Evolutionary conservation across 1,140 invertebrate genomes (phyloP), one percentile per base, ranked within the genome.

Genomic region (Saxidomus purpurata): DNA sequence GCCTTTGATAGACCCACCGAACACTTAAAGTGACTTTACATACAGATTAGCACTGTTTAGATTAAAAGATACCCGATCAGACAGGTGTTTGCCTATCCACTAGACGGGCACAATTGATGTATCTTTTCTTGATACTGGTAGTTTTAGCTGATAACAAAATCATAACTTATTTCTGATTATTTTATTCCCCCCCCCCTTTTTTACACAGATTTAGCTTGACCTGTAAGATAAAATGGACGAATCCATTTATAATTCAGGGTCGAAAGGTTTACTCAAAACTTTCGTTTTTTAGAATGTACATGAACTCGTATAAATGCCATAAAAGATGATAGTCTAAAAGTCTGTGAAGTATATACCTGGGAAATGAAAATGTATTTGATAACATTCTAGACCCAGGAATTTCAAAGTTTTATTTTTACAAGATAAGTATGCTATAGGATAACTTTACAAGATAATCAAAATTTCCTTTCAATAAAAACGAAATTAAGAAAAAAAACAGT

Each of bases 71-170:
- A 52, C 31, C n/a, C 31, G 76, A 79, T 79, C 4, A 79, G 28
- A 79, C 76, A 79, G 76, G 76, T 79, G 76, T 79, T 55, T 79
- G 47, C 17, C 40, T 79, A 49, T n/a, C 43, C 76, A 55, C 76
- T 79, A 52, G 22, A 77, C 74, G 49, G 0, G 55, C 43, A 79
- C 76, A 55, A 79, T 79, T 52, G 76, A 15, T 52, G 74, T 77
- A 47, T 25, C 74, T 11, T 67, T 31, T 2, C 25, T 36, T 31
- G 61, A 67, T 67, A 67, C 25, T 67, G 61, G 61, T n/a, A 6
- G 28, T 15, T 67, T 25, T 25, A 28, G 6, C 61, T 31, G 61
- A 67, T 67, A 67, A 67, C 61, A 4, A 36, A 31, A 67, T 67
- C 31, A 67, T 67, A 28, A 43, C 4, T 4, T 25, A 31, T 55